Evolutionary conservation across 64 coral and sea anemone species (phyloP).

Genomic region (Astreopora myriophthalma): DNA sequence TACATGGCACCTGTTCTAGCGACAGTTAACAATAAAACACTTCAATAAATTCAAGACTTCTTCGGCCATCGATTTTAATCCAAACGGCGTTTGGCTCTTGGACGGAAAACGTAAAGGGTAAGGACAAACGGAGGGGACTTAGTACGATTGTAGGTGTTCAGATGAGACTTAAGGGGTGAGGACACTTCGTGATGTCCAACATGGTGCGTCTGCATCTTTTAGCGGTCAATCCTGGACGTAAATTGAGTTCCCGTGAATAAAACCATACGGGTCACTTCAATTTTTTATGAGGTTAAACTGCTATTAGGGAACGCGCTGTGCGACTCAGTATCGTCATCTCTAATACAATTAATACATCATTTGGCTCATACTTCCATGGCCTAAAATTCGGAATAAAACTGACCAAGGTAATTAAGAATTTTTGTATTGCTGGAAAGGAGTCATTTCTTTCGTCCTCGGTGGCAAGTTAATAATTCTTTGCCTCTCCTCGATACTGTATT

Average conservation of each 20-base stretch:
- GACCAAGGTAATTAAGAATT: constrained; percentile 42
- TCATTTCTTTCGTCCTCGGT: background rate
- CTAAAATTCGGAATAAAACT: constrained; percentile 3
- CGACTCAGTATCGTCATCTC: background rate
- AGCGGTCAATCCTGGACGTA: too few species aligned
- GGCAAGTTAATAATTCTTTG: background rate
- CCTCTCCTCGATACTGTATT: background rate
- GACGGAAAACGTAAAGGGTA: too few species aligned
- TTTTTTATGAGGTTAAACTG: background rate
- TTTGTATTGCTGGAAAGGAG: background rate
- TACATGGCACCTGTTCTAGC: background rate
- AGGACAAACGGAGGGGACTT: too few species aligned
- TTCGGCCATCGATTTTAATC: too few species aligned
- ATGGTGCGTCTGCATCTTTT: too few species aligned
- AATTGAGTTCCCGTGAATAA: too few species aligned
- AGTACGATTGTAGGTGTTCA: too few species aligned
- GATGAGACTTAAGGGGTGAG: too few species aligned
- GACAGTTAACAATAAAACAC: background rate
- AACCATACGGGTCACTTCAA: too few species aligned
- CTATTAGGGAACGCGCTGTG: background rate
- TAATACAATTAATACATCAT: background rate
- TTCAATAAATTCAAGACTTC: background rate
- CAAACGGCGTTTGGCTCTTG: too few species aligned
- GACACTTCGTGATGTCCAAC: too few species aligned
- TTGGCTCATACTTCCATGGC: background rate